Evolutionary conservation across 2,797 vertebrate species (phyloP).

Genomic region (Darevskia nairensis): DNA sequence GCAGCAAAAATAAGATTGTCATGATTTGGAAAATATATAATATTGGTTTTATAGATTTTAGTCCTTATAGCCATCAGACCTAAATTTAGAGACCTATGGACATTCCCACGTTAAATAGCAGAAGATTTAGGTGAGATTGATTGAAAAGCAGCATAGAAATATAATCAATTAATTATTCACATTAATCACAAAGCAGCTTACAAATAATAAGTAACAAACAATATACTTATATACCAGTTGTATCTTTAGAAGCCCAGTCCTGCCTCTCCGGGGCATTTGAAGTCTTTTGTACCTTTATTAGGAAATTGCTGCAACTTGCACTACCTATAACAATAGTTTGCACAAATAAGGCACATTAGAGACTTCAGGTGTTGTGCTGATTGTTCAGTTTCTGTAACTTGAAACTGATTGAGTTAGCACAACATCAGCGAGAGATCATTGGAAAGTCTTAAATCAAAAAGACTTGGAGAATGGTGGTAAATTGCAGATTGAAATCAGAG

Average conservation of each 20-base stretch:
- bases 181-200: too few relatives aligned
- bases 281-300: neutral
- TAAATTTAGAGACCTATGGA: too few relatives aligned
- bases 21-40: neutral
- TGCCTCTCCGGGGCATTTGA: neutral
- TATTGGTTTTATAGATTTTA: too few relatives aligned
- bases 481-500: conserved; percentile 7
- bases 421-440: neutral
- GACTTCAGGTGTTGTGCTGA: neutral
- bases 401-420: neutral
- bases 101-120: too few relatives aligned
- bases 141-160: too few relatives aligned
- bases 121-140: too few relatives aligned
- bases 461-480: neutral
- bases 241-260: too few relatives aligned
- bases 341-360: neutral
- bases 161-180: too few relatives aligned
- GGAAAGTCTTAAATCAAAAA: neutral
- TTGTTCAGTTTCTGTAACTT: neutral
- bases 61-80: too few relatives aligned
- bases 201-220: neutral
- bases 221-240: too few relatives aligned
- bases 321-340: neutral
- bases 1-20: neutral
- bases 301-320: too few relatives aligned